Percentiles rank a stretch among this genome's conserved stretches.
phyloP scores from a whole-genome alignment of 2,888 invertebrate genomes.

The Papilio elwesi region DNA sequence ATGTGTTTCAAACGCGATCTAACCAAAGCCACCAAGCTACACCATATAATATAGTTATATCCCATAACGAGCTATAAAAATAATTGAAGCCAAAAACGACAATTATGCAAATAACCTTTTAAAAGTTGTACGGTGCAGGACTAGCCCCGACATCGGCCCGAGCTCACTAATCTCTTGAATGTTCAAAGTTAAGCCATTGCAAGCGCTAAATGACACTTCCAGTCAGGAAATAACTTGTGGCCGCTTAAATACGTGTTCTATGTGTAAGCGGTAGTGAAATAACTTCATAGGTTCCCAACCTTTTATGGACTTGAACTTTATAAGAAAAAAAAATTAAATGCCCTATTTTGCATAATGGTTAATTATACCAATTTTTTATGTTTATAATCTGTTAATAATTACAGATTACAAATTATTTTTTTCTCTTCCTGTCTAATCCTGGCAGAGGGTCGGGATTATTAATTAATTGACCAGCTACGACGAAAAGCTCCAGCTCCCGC shows the following conservation, averaged over 20 bases:
- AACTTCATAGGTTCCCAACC: too few relatives aligned
- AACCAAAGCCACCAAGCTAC: not conserved
- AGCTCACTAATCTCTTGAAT: conserved; percentile 20
- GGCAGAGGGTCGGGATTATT: too few relatives aligned
- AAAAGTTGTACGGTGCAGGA: conserved; percentile 16
- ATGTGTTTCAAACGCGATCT: not conserved
- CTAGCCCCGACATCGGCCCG: not conserved
- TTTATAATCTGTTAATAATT: too few relatives aligned
- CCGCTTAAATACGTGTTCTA: not conserved
- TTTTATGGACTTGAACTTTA: too few relatives aligned
- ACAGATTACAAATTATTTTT: too few relatives aligned
- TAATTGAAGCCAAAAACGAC: not conserved
- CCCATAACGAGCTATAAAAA: conserved; percentile 4
- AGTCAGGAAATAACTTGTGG: not conserved
- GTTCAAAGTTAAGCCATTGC: conserved; percentile 27
- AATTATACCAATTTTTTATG: too few relatives aligned
- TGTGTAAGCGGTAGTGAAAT: not conserved
- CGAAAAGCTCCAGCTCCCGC: too few relatives aligned
- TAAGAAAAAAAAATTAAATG: too few relatives aligned
- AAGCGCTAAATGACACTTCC: conserved; percentile 11
- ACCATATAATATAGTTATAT: too few relatives aligned
- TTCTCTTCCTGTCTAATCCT: too few relatives aligned
- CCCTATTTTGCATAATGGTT: too few relatives aligned
- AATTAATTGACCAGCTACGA: too few relatives aligned
- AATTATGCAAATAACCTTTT: conserved; percentile 28